Conservation (phyloP, 1,140 invertebrate species). For the Drosophila ercepeae region DNA sequence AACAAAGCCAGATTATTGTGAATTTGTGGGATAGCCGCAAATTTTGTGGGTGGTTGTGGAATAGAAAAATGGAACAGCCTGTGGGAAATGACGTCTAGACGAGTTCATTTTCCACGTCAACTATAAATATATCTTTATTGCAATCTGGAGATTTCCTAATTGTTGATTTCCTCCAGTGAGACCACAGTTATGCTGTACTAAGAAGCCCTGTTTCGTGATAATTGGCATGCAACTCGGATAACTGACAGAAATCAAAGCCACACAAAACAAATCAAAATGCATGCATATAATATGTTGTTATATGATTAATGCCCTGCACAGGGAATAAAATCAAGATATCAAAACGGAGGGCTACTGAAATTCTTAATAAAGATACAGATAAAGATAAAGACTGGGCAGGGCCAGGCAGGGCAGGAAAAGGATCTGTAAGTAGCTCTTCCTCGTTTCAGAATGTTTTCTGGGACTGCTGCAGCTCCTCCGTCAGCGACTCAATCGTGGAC, state of each 20-base stretch:
- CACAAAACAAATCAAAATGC: slow-evolving; percentile 77
- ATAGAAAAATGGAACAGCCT: slow-evolving; percentile 18
- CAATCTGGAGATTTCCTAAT: slow-evolving; percentile 9
- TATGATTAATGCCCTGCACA: slow-evolving; percentile 72
- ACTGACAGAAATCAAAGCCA: slow-evolving; percentile 68
- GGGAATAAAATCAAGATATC: slow-evolving; percentile 79
- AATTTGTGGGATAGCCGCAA: background rate
- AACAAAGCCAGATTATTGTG: slow-evolving; percentile 5
- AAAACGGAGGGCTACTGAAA: slow-evolving; percentile 75
- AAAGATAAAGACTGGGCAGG: slow-evolving; percentile 25
- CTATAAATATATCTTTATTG: background rate
- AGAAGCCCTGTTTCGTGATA: slow-evolving; percentile 17
- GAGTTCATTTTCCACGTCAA: background rate
- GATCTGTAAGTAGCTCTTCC: slow-evolving; percentile 52
- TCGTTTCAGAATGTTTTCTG: slow-evolving; percentile 18
- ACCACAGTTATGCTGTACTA: slow-evolving; percentile 5
- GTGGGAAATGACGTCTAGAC: slow-evolving; percentile 7
- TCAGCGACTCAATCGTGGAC: slow-evolving; percentile 22
- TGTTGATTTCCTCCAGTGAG: slow-evolving; percentile 5
- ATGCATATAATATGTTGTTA: slow-evolving; percentile 45
- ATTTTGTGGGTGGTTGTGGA: slow-evolving; percentile 27
- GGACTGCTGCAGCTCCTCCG: slow-evolving; percentile 7
- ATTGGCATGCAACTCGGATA: slow-evolving; percentile 75
- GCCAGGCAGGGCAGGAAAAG: slow-evolving; percentile 48
- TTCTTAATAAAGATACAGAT: slow-evolving; percentile 79